Conservation (phyloP, 2,113 vertebrate genomes). For the Otolemur garnettii region DNA sequence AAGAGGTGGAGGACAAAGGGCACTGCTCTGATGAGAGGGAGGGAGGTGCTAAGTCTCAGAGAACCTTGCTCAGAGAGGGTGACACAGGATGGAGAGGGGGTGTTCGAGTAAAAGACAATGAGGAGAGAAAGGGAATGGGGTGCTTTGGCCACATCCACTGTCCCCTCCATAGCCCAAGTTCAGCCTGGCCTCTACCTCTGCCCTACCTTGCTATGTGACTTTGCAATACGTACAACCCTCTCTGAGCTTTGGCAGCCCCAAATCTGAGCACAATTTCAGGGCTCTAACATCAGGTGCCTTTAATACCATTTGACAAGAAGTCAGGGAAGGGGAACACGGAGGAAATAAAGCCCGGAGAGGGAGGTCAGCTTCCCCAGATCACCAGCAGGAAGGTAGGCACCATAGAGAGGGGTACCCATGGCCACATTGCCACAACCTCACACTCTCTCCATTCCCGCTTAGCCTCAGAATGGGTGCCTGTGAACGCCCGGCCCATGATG, state of each 20-base stretch:
- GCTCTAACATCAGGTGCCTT: background rate
- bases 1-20: no score
- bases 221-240: background rate
- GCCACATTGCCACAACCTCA: background rate
- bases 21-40: background rate
- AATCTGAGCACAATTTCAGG: background rate
- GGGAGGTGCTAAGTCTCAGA: background rate
- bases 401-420: background rate
- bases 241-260: background rate
- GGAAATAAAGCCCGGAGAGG: background rate
- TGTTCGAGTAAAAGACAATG: background rate
- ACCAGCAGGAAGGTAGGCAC: background rate
- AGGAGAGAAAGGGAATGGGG: background rate
- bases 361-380: background rate
- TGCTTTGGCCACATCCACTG: fast-evolving
- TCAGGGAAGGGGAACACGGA: background rate
- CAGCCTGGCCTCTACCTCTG: background rate
- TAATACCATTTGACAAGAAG: background rate
- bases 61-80: background rate
- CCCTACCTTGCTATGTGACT: background rate
- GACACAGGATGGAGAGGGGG: background rate
- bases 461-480: slow-evolving; percentile 92
- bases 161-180: background rate
- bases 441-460: background rate
- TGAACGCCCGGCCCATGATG: slow-evolving; percentile 88